phyloP scores from a whole-genome alignment of 1,140 invertebrate genomes.

The Cyphomyrmex costatus region DNA sequence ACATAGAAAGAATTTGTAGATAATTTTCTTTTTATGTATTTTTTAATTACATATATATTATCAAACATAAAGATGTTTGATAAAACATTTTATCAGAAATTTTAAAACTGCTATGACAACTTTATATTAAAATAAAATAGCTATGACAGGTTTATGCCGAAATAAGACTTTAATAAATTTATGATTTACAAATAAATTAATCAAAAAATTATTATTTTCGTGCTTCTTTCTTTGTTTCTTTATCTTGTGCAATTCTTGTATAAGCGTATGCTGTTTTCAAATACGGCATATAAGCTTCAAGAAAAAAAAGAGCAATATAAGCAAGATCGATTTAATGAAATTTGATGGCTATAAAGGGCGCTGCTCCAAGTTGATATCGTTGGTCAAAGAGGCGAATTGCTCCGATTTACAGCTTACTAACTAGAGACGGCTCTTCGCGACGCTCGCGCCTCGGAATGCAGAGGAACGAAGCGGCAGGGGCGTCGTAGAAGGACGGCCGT shows the following conservation, averaged over 20 bases:
- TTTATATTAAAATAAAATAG: neutral
- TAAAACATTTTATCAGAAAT: neutral
- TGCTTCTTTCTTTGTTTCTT: neutral
- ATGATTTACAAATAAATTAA: neutral
- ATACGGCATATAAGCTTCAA: neutral
- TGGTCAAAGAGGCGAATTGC: slow-evolving; percentile 77
- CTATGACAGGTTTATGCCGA: neutral
- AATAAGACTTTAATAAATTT: neutral
- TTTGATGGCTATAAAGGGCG: neutral
- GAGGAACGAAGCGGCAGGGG: slow-evolving; percentile 55
- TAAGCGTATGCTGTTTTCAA: neutral
- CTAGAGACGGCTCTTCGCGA: slow-evolving; percentile 70
- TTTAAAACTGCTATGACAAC: neutral
- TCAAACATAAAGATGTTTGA: neutral
- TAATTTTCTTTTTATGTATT: no score
- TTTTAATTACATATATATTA: neutral
- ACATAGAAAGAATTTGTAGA: neutral
- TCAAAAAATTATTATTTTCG: neutral
- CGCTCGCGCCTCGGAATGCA: slow-evolving; percentile 76
- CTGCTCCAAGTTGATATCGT: slow-evolving; percentile 53
- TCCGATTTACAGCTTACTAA: slow-evolving; percentile 81
- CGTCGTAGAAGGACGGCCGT: slow-evolving; percentile 51
- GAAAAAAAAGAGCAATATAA: neutral
- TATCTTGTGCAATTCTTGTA: no score
- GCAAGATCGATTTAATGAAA: slow-evolving; percentile 7